Evolutionary conservation across 2,797 vertebrate species (phyloP), one percentile per base, ranked within the genome.

Genomic region (Hippopotamyrus pictus): DNA sequence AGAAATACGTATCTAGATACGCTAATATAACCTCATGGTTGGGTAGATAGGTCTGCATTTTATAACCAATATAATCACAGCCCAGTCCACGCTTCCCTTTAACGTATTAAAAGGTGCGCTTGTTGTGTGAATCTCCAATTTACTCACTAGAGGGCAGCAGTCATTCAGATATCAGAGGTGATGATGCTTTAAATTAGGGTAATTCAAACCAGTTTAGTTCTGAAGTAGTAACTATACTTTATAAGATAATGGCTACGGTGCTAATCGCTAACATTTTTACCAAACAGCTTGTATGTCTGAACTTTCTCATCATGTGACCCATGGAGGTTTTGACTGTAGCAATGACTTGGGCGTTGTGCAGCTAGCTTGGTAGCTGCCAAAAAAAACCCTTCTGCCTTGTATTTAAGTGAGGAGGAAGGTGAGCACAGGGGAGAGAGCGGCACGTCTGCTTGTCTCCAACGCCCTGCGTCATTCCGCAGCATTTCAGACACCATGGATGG

Each of bases 81-180:
- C 12, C 41, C 12, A 19, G 25, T 57, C 29, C 22, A n/a, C 37
- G 46, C 46, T 83, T 12, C 33, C 46, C 11, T 76, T 73, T 65
- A 59, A 84, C 41, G n/a, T 89, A n/a, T 48, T 85, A 19, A 65
- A 9, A 25, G 51, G 12, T 44, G 44, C 37, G 11, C 4, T 48
- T 33, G n/a, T 44, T 79, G 51, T 46, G n/a, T 82, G 65, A 54
- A 17, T 59, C 53, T 50, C 25, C 5, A 12, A 48, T 83, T 83
- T 88, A 51, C 14, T 69, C 89, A 82, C 89, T 88, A 90, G 89
- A 83, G 86, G 89, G 53, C 14, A 82, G 37, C n/a, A 73, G 69
- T 14, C 48, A 85, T 48, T 51, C n/a, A 29, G 48, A 25, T 46
- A 44, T 22, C 44, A 85, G 4, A 25, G 46, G 14, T 51, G 46